These are phyloP conservation scores for Corythornis madagascariensis DNA, from an alignment of 2,113 vertebrate genomes.

Conservation along the genomic window DNA sequence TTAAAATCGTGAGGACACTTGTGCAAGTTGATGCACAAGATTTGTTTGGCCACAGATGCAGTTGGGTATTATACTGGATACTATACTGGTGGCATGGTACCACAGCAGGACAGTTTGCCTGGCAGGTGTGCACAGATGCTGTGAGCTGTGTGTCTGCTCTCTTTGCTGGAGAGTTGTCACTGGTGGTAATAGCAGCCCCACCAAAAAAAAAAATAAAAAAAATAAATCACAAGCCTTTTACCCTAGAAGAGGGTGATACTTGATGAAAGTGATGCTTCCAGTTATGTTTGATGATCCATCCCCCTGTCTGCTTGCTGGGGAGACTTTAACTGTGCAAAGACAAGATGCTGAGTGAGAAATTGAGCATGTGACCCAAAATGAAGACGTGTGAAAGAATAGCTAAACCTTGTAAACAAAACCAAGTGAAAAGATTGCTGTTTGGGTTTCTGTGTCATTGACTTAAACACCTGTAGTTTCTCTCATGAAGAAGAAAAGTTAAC, in stretches of 20 bases:
- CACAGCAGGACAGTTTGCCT: rapidly evolving
- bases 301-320: not conserved
- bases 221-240: not conserved
- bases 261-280: not conserved
- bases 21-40: not conserved
- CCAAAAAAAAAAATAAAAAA: not conserved
- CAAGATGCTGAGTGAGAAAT: not conserved
- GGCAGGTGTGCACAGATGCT: rapidly evolving
- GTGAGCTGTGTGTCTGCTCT: not conserved
- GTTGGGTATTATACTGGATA: not conserved
- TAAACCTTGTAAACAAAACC: not conserved
- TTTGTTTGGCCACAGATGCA: not conserved
- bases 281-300: not conserved
- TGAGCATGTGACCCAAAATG: rapidly evolving
- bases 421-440: not conserved
- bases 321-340: not conserved
- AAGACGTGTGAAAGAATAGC: not conserved
- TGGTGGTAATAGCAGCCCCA: not conserved
- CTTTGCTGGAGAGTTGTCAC: not conserved
- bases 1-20: not conserved
- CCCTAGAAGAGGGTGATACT: not conserved
- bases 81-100: not conserved
- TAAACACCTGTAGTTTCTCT: not conserved
- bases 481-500: not conserved
- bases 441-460: not conserved